phyloP scores from a whole-genome alignment of 2,797 vertebrate species.

The Phrynocephalus guinanensis region DNA sequence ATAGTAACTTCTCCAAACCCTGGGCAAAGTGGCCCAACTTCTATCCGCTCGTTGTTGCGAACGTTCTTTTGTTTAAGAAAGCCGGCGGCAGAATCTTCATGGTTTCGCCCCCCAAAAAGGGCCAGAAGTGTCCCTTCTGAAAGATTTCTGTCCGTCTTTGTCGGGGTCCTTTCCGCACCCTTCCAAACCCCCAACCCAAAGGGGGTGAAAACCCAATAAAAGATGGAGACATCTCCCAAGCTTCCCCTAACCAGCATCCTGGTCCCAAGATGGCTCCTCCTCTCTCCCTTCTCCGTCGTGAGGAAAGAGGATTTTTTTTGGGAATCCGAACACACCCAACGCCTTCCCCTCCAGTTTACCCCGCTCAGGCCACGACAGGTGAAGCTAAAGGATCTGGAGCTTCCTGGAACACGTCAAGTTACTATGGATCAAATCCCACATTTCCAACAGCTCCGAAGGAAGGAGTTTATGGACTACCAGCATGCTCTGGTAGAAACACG shows the following conservation, averaged over 20 bases:
- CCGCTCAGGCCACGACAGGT: neutral
- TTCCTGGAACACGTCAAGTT: slow-evolving; percentile 90
- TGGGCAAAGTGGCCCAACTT: too few species aligned
- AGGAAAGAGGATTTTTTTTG: neutral
- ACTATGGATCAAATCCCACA: slow-evolving; percentile 93
- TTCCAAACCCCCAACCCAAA: neutral
- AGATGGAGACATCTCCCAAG: neutral
- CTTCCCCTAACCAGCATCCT: neutral
- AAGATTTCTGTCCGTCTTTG: slow-evolving; percentile 26
- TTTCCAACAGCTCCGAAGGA: slow-evolving; percentile 85
- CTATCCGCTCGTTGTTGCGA: neutral
- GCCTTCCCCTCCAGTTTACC: neutral
- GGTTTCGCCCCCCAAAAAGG: neutral
- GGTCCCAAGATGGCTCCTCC: neutral
- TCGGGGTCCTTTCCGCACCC: neutral
- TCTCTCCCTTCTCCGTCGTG: neutral
- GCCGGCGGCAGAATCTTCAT: too few species aligned
- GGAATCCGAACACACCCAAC: neutral
- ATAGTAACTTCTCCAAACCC: too few species aligned
- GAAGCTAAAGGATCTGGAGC: slow-evolving; percentile 83
- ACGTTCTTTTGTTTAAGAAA: neutral
- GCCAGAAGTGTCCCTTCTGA: slow-evolving; percentile 47
- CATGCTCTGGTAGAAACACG: slow-evolving; percentile 92
- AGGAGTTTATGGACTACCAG: slow-evolving; percentile 96
- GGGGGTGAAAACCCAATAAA: neutral